Evolutionary conservation across 2,113 vertebrate genomes (phyloP).

Genomic region (Actenoides lindsayi): DNA sequence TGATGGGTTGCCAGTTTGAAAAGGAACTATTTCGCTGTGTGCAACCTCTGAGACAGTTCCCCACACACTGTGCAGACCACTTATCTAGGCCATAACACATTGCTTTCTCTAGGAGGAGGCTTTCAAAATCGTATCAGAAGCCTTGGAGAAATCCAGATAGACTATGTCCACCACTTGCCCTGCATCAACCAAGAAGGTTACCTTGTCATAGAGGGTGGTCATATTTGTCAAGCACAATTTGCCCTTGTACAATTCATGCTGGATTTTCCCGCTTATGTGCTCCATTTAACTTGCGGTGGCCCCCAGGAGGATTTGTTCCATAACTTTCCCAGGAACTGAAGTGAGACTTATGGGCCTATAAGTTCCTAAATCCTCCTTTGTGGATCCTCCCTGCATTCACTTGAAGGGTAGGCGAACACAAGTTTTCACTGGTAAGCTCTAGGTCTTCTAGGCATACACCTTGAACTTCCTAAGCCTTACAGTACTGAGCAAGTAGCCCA

Average conservation of each 20-base stretch:
- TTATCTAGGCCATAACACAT: no score
- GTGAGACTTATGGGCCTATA: neutral
- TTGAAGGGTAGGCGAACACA: neutral
- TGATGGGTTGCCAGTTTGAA: no score
- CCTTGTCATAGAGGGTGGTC: neutral
- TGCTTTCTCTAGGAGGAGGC: neutral
- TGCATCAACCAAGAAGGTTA: neutral
- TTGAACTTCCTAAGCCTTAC: neutral
- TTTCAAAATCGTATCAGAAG: neutral
- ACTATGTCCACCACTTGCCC: neutral
- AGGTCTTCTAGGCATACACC: neutral
- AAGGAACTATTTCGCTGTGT: no score
- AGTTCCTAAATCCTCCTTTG: neutral
- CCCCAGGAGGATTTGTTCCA: neutral
- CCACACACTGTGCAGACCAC: no score
- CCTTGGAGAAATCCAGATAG: neutral
- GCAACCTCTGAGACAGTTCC: no score
- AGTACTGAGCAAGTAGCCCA: neutral
- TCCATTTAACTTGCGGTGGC: neutral
- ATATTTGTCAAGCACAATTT: neutral
- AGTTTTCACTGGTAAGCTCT: neutral
- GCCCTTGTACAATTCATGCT: no score
- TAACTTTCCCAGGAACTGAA: neutral
- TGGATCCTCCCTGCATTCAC: neutral
- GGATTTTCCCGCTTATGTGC: fast-evolving